Evolutionary conservation across 2,888 invertebrate genomes (phyloP).

Genomic region (Sussaba pulchella): DNA sequence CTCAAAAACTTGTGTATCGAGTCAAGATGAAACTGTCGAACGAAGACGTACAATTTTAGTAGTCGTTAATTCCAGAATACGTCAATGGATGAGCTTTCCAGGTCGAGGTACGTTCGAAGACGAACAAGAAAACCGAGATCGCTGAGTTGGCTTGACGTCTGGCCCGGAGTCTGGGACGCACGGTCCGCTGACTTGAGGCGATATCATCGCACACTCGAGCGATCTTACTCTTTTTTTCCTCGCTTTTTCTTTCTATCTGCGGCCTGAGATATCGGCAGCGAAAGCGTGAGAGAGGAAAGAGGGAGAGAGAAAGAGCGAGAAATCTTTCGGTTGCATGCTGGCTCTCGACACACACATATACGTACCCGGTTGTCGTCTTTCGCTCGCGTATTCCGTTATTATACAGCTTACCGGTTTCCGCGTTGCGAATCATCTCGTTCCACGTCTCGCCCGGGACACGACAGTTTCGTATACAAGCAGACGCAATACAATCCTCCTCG

Average conservation of each 20-base stretch:
- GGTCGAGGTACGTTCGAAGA: constrained; percentile 32
- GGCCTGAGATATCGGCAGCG: too few relatives aligned
- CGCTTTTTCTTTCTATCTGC: not conserved
- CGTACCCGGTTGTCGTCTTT: not conserved
- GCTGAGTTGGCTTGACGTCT: constrained; percentile 66
- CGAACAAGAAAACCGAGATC: constrained; percentile 62
- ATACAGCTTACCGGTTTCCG: constrained; percentile 53
- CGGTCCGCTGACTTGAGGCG: constrained; percentile 49
- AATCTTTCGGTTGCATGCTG: constrained; percentile 14
- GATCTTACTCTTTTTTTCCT: constrained; percentile 6
- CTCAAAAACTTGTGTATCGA: too few relatives aligned
- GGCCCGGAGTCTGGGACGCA: constrained; percentile 64
- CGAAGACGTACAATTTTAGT: too few relatives aligned
- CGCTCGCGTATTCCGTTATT: constrained; percentile 3
- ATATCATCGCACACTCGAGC: constrained; percentile 7
- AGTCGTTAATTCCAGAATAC: too few relatives aligned
- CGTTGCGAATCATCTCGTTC: constrained; percentile 33
- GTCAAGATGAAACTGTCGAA: too few relatives aligned
- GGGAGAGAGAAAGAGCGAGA: not conserved
- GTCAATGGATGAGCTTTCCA: too few relatives aligned
- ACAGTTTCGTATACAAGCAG: constrained; percentile 27
- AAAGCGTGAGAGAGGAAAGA: too few relatives aligned
- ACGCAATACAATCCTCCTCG: constrained; percentile 39
- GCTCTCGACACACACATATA: not conserved
- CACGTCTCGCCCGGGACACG: constrained; percentile 23